phyloP scores from a whole-genome alignment of 2,888 invertebrate genomes.

The Harpagoxenus sublaevis region DNA sequence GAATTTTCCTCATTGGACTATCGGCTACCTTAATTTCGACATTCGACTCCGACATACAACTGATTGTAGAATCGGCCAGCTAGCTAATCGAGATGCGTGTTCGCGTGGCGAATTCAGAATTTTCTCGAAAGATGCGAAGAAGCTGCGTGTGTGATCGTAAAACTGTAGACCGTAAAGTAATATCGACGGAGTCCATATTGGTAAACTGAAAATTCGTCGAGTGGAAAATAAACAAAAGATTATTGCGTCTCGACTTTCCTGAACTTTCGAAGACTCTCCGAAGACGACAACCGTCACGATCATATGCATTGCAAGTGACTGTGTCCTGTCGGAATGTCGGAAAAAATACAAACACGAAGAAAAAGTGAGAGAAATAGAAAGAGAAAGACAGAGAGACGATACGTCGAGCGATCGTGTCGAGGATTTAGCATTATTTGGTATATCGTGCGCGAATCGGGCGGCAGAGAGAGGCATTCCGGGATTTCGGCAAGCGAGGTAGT shows the following conservation, averaged over 20 bases:
- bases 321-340: not conserved
- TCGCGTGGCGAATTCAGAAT: not conserved
- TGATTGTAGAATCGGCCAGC: no score
- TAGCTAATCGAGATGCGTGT: not conserved
- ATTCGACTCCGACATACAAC: no score
- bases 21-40: no score
- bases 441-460: slow-evolving; percentile 26
- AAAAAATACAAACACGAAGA: not conserved
- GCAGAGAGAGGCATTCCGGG: slow-evolving; percentile 10
- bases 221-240: not conserved
- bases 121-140: not conserved
- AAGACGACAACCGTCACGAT: not conserved
- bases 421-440: slow-evolving; percentile 4
- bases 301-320: no score
- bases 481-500: slow-evolving; percentile 59
- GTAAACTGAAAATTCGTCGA: not conserved
- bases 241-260: not conserved
- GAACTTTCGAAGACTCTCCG: not conserved
- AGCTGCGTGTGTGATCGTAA: not conserved
- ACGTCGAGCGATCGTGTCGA: not conserved
- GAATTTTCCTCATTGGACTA: no score
- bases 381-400: not conserved
- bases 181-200: not conserved
- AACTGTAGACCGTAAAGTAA: not conserved
- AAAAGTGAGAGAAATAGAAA: no score